Conservation (phyloP, 2,888 invertebrate species). For the Tenthredo notha region DNA sequence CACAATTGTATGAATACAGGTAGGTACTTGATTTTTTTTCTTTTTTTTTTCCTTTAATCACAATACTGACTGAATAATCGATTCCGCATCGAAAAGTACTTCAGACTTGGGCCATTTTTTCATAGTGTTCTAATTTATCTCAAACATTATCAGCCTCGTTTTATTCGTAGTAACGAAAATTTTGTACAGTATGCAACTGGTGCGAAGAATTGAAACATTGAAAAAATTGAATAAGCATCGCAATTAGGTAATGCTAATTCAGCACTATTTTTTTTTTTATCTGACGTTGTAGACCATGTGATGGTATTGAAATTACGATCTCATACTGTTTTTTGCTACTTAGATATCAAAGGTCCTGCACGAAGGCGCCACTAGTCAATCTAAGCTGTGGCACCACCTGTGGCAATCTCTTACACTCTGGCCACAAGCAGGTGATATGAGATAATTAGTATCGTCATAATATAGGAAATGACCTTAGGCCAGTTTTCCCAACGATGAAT, state of each 20-base stretch:
- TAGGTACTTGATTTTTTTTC: background rate
- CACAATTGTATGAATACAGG: background rate
- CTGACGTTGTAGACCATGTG: background rate
- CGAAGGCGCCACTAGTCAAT: background rate
- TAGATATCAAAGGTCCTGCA: background rate
- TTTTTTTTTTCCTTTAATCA: background rate
- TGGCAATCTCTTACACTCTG: background rate
- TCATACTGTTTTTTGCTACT: background rate
- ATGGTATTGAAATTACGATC: background rate
- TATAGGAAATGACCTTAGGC: background rate
- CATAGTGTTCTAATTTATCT: background rate
- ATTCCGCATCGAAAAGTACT: background rate
- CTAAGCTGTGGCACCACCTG: background rate
- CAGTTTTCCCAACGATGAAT: background rate
- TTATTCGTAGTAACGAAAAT: background rate
- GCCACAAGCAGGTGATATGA: background rate
- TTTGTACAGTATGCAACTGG: background rate
- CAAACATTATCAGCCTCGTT: background rate
- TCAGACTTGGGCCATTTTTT: background rate
- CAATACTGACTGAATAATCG: background rate
- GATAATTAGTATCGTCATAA: background rate
- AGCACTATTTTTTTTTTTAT: background rate
- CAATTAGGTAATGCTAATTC: no score
- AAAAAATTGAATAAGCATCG: no score
- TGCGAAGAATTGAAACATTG: background rate